Evolutionary conservation across 2,113 vertebrate species (phyloP), one percentile per base, ranked within the genome.

Genomic region (Proterorhinus semilunaris): DNA sequence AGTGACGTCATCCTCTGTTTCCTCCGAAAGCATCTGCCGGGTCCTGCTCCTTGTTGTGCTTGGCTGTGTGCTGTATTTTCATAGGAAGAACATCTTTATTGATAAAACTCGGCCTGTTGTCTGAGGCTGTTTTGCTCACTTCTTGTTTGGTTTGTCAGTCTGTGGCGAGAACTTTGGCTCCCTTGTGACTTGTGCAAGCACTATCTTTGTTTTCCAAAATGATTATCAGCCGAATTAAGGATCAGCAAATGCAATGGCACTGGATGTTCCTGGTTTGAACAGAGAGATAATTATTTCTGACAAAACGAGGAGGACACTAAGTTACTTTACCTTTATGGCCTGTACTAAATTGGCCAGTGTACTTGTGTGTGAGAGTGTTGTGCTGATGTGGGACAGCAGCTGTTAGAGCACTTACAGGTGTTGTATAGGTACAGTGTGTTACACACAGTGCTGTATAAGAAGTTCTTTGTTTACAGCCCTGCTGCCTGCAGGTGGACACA

Each of bases 41-140:
- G 75, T 82, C 83, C 78, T 63, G 72, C 4, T 42, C 70, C 5
- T 9, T 90, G 84, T 90, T 91, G 87, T 64, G 57, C 75, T 90
- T 91, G 90, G 90, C 87, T 10, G 48, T 50, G 6, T 16, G 48
- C 67, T 53, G 74, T 89, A 78, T 89, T 88, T 88, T 89, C 82
- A 82, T 68, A 87, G 86, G 85, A 87, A 87, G 88, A 88, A 89
- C 88, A 91, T 90, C 88, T 89, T 88, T 91, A 90, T 91, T 89
- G 88, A 87, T 89, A 86, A 89, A 90, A 86, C 86, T 78, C 68
- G 74, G 79, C 80, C 80, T 85, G 78, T 81, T 82, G 82, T 86
- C 65, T 61, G 21, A 66, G 43, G 69, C 54, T 87, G 87, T 89
- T 87, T 86, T 87, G 80, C 75, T 89, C 58, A 52, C 76, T 80